phyloP scores from a whole-genome alignment of 2,113 vertebrate species.

The Pelecanus crispus region DNA sequence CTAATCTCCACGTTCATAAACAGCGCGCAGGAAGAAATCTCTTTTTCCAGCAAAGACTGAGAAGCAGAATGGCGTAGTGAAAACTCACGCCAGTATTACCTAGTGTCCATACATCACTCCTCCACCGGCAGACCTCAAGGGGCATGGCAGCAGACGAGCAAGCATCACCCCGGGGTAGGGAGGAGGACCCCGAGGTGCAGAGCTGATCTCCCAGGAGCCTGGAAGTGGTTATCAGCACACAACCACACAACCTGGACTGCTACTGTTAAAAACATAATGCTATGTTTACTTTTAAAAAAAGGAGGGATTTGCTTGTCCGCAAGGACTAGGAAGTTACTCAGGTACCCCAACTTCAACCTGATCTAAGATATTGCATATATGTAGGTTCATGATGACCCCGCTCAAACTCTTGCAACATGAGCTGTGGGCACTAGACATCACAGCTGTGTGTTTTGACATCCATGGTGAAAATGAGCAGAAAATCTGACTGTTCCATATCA shows the following conservation, averaged over 20 bases:
- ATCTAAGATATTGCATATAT: neutral
- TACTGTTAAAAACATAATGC: neutral
- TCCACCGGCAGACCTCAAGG: neutral
- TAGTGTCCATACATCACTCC: neutral
- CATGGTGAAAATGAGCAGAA: conserved; percentile 94
- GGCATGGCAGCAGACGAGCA: neutral
- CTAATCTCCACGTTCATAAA: neutral
- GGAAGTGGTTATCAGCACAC: neutral
- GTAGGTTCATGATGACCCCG: conserved; percentile 42
- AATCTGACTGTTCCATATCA: conserved; percentile 97
- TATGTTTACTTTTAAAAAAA: neutral
- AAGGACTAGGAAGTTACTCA: neutral
- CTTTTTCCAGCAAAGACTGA: neutral
- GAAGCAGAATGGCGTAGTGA: neutral
- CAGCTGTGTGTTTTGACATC: conserved; percentile 83
- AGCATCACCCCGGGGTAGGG: rapidly evolving
- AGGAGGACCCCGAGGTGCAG: neutral
- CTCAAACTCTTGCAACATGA: conserved; percentile 51
- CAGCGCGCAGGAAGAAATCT: neutral
- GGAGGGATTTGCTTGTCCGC: neutral
- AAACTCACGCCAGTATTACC: neutral
- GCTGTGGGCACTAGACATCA: conserved; percentile 66
- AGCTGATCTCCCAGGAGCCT: neutral
- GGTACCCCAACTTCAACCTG: neutral
- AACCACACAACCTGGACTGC: neutral